These are phyloP conservation scores for Idaea aversata DNA, from an alignment of 2,888 invertebrate genomes.

Conservation along the genomic window DNA sequence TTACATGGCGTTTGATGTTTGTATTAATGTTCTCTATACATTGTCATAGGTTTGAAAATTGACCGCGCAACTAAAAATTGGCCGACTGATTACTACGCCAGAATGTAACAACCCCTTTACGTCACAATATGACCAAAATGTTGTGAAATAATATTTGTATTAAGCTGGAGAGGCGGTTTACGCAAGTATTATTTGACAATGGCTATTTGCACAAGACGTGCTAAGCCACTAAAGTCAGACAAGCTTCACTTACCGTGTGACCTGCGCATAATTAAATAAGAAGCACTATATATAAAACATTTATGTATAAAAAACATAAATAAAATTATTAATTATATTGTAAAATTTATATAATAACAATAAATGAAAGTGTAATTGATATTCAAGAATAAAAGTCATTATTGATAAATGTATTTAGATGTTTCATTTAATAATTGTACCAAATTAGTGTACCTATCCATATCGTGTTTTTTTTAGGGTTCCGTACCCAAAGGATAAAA, in stretches of 20 bases:
- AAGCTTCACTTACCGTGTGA: neutral
- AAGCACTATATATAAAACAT: conserved; percentile 52
- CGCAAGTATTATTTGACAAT: neutral
- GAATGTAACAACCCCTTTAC: too few species aligned
- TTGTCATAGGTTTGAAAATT: too few species aligned
- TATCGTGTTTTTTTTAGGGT: neutral
- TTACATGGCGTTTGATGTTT: too few species aligned
- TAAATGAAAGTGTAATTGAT: conserved; percentile 69
- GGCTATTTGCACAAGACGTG: neutral
- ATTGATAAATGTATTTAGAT: conserved; percentile 63
- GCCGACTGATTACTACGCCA: too few species aligned
- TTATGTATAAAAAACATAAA: conserved; percentile 45
- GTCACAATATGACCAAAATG: too few species aligned
- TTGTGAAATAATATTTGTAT: too few species aligned
- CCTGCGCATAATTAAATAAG: conserved; percentile 38
- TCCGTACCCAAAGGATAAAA: too few species aligned
- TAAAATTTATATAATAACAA: conserved; percentile 69
- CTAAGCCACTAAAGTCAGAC: neutral
- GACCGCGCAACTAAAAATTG: too few species aligned
- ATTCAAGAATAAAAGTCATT: conserved; percentile 70
- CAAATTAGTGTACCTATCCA: too few species aligned
- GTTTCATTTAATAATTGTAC: conserved; percentile 39
- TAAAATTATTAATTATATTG: conserved; percentile 33
- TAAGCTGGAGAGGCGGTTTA: too few species aligned
- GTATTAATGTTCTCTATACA: too few species aligned